Evolutionary conservation across 2,888 invertebrate genomes (phyloP), one percentile per base, ranked within the genome.

Genomic region (Electrophaes corylata): DNA sequence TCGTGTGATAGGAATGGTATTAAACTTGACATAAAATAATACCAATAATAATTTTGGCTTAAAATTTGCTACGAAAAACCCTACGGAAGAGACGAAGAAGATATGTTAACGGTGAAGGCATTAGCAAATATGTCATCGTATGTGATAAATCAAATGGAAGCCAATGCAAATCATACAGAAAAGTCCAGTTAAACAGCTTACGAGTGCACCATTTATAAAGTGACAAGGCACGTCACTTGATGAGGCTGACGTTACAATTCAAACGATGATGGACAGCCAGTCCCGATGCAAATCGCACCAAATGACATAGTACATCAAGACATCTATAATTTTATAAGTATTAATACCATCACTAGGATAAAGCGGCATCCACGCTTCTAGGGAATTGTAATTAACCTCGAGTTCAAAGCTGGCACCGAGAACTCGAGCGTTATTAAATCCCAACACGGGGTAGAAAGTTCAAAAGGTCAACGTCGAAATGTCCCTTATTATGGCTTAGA

Each of bases 1-100:
- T 79, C 81, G 78, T 76, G 79, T 79, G 78, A 78, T 76, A 71
- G 66, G 67, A 76, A 77, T 75, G 58, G 66, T 66, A 69, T 67
- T 61, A 65, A 69, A 64, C 69, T 76, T 75, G 72, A 75, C 75
- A 72, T 66, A 68, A 76, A 69, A 77, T 74, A 74, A 73, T 71
- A 61, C 26, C 5, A 29, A 29, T 2, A 23, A 3, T 66, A n/a
- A 69, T 67, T 44, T 65, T 11, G 10, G 66, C 67, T 62, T 66
- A 68, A 71, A 68, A 70, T 67, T 41, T 61, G 54, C 55, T 49
- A 63, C 57, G 51, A 59, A 57, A 54, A 29, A 37, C 39, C 18
- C 20, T 40, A 20, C 49, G 47, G 50, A 47, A 40, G 35, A 46
- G 40, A 47, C 6, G 39, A 55, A 55, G 50, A 1, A n/a, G 12